phyloP scores from a whole-genome alignment of 2,797 vertebrate genomes.

The Myotis myotis region DNA sequence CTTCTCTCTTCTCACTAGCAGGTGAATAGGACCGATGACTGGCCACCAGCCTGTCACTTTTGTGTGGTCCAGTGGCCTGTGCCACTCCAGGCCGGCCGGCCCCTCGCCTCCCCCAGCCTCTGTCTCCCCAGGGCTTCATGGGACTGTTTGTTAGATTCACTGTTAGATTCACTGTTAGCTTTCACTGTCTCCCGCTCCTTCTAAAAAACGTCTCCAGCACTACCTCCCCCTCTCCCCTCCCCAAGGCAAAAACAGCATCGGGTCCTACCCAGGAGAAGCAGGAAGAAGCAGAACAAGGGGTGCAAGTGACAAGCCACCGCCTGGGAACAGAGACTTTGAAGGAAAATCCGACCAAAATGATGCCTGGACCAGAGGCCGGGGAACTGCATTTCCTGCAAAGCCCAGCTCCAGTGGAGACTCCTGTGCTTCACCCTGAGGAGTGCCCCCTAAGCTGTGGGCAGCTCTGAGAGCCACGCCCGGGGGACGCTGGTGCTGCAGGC shows the following conservation, averaged over 20 bases:
- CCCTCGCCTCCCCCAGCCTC: background rate
- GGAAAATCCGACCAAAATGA: background rate
- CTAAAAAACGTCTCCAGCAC: background rate
- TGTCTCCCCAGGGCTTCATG: background rate
- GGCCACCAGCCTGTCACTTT: background rate
- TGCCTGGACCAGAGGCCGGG: fast-evolving
- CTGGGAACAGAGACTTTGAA: no score
- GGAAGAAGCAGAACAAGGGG: background rate
- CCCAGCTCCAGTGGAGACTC: background rate
- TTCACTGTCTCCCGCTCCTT: background rate
- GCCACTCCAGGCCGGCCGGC: background rate
- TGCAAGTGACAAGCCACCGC: background rate
- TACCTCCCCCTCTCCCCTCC: fast-evolving
- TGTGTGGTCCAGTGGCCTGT: background rate
- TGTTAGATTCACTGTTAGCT: background rate
- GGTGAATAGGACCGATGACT: background rate
- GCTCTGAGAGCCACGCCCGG: background rate
- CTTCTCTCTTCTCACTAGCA: background rate
- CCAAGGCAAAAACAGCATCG: background rate
- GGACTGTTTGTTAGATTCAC: background rate
- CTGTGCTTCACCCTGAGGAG: background rate
- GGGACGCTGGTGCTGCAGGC: background rate
- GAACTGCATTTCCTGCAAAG: background rate
- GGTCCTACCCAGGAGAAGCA: background rate
- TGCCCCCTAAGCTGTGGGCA: background rate